A percentile compares a stretch with the other conserved stretches of the same genome.
Conservation (phyloP, 2,797 vertebrate genomes). For the Xiphorhynchus erythropygius region DNA sequence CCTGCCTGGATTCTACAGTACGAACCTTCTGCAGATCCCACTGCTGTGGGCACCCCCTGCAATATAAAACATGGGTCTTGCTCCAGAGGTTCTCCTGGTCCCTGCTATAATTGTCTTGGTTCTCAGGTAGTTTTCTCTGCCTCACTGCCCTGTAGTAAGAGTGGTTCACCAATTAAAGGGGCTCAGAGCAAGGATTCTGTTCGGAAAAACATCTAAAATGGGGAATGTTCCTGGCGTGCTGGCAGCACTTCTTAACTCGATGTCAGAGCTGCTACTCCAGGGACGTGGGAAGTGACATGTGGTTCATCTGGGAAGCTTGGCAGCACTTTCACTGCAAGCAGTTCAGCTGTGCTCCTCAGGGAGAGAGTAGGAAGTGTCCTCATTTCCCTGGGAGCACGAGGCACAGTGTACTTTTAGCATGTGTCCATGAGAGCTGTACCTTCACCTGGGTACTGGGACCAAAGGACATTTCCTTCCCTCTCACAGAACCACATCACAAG, state of each 20-base stretch:
- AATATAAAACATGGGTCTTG: neutral
- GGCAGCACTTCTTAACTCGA: neutral
- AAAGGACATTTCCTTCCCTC: neutral
- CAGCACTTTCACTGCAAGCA: neutral
- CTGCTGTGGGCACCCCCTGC: neutral
- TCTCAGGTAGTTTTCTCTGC: neutral
- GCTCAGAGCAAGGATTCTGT: neutral
- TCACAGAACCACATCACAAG: neutral
- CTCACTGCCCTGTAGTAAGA: neutral
- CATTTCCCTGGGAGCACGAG: neutral
- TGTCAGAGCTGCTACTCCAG: conserved; percentile 14
- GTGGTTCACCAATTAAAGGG: neutral
- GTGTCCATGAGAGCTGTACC: neutral
- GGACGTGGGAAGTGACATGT: conserved; percentile 51
- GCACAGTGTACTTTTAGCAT: neutral
- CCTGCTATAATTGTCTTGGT: neutral
- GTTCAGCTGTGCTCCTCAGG: conserved; percentile 47
- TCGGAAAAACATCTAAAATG: neutral
- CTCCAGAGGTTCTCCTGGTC: neutral
- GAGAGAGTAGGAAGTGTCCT: conserved; percentile 46
- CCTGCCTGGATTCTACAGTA: neutral
- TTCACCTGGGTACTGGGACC: conserved; percentile 21
- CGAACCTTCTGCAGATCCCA: rapidly evolving
- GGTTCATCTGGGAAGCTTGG: conserved; percentile 51
- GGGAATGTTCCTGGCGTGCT: neutral